Evolutionary conservation across 2,888 invertebrate species (phyloP), one percentile per base, ranked within the genome.

Genomic region (Heteromurus nitidus): DNA sequence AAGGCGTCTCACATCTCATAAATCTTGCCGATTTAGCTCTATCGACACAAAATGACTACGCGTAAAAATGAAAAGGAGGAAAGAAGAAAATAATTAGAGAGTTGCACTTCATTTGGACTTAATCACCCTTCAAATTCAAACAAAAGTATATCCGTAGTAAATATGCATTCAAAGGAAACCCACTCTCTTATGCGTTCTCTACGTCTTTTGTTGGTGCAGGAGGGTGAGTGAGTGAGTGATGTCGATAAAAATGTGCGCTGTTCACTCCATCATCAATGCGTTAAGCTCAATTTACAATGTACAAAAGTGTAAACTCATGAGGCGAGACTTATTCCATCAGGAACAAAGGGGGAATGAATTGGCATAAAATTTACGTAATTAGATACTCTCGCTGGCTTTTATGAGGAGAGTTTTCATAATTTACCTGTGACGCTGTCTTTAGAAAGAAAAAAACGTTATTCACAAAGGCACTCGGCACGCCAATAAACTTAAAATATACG

Each of bases 311-410:
- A 13, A 13, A 36, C 5, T 13, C 47, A 47, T 47, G 47, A 47
- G 47, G 11, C 3, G 5, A 28, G n/a, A 62, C n/a, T 62, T 62
- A 30, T 62, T 62, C 62, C 16, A 62, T n/a, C 11, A n/a, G 55
- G 31, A 75, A 65, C 75, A 76, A 81, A 70, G 50, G 64, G 44
- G 47, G 65, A 75, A 75, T 81, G 81, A 81, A 81, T 81, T 53
- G 65, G 81, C 81, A 81, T 75, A 81, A 81, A 81, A 73, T 62
- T 64, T 44, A 36, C 30, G 58, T 81, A 81, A 75, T 81, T 81
- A 81, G 69, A 53, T 36, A 58, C 62, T 24, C 47, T n/a, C 30
- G 22, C 5, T 30, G 42, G 22, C 58, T 60, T 72, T 58, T 72
- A 13, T 42, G 18, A 16, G 3, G 22, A 44, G 11, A 28, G 11